Percentiles rank a stretch among this genome's conserved stretches.
Conservation (phyloP, 2,113 vertebrate genomes). For the Emydura subglobosa region DNA sequence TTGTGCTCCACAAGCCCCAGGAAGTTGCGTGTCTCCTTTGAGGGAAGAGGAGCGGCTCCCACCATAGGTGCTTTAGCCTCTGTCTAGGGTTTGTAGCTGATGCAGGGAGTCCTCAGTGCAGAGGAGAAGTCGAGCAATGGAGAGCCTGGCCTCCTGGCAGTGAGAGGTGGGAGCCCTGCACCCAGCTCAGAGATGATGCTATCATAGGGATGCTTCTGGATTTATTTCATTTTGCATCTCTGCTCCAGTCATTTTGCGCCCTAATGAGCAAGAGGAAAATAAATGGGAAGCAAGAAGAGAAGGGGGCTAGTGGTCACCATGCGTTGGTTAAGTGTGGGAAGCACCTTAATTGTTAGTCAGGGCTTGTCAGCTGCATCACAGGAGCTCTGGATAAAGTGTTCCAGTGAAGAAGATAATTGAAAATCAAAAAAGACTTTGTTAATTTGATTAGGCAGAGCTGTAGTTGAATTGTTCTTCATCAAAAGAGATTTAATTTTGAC, state of each 20-base stretch:
- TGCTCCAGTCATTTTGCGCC: background rate
- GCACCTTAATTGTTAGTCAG: constrained; percentile 65
- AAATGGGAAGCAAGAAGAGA: background rate
- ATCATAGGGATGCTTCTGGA: background rate
- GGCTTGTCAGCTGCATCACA: constrained; percentile 75
- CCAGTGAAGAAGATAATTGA: constrained; percentile 88
- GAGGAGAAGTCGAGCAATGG: background rate
- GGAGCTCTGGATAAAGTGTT: constrained; percentile 79
- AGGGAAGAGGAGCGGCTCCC: accelerated
- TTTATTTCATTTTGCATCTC: accelerated
- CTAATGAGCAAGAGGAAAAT: background rate
- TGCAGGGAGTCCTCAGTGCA: background rate
- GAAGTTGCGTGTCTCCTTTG: background rate
- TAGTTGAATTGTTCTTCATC: constrained; percentile 90
- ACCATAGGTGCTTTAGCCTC: background rate
- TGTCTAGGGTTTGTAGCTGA: background rate
- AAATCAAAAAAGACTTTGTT: constrained; percentile 96
- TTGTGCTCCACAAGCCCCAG: accelerated
- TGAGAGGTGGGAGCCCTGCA: too few species aligned
- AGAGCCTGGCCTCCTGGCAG: too few species aligned
- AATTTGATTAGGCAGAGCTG: constrained; percentile 92
- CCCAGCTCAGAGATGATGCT: background rate
- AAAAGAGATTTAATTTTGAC: constrained; percentile 94
- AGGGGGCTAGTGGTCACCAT: background rate
- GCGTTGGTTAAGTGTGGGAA: background rate